Base-by-base conservation (phyloP, 2,797 vertebrate species). In the Phrynocephalus guinanensis region DNA sequence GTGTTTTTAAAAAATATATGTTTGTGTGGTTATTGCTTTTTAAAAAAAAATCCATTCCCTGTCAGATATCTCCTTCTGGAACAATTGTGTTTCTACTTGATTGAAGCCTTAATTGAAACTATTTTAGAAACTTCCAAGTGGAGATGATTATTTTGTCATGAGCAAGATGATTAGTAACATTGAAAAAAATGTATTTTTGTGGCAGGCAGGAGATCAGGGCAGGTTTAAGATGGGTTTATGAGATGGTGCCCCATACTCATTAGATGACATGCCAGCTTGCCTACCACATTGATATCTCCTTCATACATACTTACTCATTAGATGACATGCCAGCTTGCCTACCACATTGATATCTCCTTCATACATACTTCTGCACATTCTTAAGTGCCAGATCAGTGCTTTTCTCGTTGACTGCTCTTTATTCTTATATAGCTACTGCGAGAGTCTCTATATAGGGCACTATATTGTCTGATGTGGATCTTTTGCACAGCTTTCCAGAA, bases 401-500 rank as follows among this genome's bases (percentile, higher is more conserved):
- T 26, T 63, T 79, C 79, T 0, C 38, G n/a, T 86, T 83, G 56
- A 52, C 78, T 88, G 15, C 26, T 79, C 66, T 84, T 93, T 33
- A 44, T 66, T 24, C 66, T 86, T 0, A 13, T 18, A 82, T 16
- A 0, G 0, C 80, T 7, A 66, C 33, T 82, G 73, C 24, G 67
- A 56, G 52, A 56, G 52, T 56, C 13, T n/a, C 3, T 60, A 63
- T 90, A 88, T 66, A 50, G 66, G 89, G 83, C 26, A 63, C 5
- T 84, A 10, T 90, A 26, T 87, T 18, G 68, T 90, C 73, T 38
- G 1, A 83, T 75, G 84, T 10, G 75, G 30, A 44, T 91, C 88
- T 89, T 88, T 82, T 0, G 60, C 0, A 66, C 87, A 83, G 72
- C 84, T 91, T 90, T 79, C 90, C 88, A 91, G 38, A 89, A 70